Conservation (phyloP, 1,140 invertebrate genomes). For the Drosophila elegans region DNA sequence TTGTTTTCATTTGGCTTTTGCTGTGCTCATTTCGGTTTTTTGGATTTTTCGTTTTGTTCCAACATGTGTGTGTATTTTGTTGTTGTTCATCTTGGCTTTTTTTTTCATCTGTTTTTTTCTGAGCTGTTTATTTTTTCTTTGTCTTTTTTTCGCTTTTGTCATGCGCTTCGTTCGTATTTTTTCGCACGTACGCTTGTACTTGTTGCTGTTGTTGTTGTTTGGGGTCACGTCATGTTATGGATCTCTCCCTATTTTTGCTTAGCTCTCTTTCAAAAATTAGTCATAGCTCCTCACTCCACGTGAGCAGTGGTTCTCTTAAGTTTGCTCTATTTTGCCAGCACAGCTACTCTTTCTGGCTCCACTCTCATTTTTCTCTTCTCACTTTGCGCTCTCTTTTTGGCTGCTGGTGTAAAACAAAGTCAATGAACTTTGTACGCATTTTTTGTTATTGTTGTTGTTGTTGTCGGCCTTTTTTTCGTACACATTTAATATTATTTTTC, state of each 20-base stretch:
- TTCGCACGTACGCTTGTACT: slow-evolving; percentile 77
- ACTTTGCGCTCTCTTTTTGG: background rate
- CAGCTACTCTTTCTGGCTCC: background rate
- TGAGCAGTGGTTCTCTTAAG: slow-evolving; percentile 8
- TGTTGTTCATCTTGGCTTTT: slow-evolving; percentile 26
- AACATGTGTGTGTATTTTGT: slow-evolving; percentile 41
- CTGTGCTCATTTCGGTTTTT: slow-evolving; percentile 57
- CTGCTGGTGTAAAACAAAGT: slow-evolving; percentile 71
- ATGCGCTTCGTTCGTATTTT: slow-evolving; percentile 64
- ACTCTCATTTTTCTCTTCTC: background rate
- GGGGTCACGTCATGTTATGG: slow-evolving; percentile 70
- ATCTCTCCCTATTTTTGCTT: slow-evolving; percentile 8
- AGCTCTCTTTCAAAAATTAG: slow-evolving; percentile 51
- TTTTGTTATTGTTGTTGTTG: slow-evolving; percentile 49
- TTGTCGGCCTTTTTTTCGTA: slow-evolving; percentile 49
- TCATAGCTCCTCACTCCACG: slow-evolving; percentile 44
- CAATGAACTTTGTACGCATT: slow-evolving; percentile 83
- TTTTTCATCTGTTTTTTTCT: slow-evolving; percentile 9
- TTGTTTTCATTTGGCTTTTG: slow-evolving; percentile 44
- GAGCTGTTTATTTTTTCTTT: slow-evolving; percentile 25
- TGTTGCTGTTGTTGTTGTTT: slow-evolving; percentile 79
- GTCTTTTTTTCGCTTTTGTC: slow-evolving; percentile 56
- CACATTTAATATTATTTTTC: slow-evolving; percentile 49
- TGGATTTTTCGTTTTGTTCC: slow-evolving; percentile 42
- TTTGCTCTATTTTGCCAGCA: background rate